Evolutionary conservation across 2,113 vertebrate species (phyloP).

Genomic region (Azemiops feae): DNA sequence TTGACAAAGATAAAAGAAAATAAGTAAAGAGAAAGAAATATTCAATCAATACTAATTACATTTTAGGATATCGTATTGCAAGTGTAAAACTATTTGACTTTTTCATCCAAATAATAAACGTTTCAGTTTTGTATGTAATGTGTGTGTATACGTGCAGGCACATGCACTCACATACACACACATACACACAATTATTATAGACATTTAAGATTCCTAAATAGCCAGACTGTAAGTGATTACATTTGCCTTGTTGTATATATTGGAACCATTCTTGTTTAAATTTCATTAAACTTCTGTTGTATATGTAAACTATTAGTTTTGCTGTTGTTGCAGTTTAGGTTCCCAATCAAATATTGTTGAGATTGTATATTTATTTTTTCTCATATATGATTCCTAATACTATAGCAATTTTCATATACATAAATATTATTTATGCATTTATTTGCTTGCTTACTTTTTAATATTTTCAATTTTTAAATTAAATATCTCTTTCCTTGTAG

Average conservation of each 20-base stretch:
- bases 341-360: neutral
- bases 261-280: neutral
- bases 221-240: neutral
- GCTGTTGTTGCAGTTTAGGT: neutral
- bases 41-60: neutral
- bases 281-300: neutral
- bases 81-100: neutral
- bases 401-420: neutral
- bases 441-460: neutral
- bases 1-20: neutral
- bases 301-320: neutral
- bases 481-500: neutral
- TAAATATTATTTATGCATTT: neutral
- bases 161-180: neutral
- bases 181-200: neutral
- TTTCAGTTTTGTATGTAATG: neutral
- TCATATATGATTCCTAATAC: neutral
- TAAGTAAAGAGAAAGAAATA: neutral
- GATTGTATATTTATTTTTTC: neutral
- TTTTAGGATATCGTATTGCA: neutral
- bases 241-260: neutral
- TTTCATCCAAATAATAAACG: neutral
- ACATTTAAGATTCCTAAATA: neutral
- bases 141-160: neutral
- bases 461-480: neutral